phyloP scores from a whole-genome alignment of 1,140 invertebrate genomes.

The Drosophila seguyi region DNA sequence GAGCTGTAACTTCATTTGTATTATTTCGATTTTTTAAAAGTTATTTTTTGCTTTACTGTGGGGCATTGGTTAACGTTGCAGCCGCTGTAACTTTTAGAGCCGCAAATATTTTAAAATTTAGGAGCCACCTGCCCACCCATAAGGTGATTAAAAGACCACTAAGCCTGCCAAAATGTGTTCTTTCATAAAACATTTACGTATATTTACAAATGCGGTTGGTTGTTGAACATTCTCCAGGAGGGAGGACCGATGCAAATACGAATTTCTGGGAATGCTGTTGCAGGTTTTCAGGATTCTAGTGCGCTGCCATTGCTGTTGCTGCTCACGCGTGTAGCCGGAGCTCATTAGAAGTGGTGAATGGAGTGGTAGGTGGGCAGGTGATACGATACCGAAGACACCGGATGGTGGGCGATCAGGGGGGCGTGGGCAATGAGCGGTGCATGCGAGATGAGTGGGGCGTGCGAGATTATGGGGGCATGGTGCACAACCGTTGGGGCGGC shows the following conservation, averaged over 20 bases:
- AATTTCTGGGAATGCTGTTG: conserved; percentile 6
- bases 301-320: conserved; percentile 5
- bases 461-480: conserved; percentile 72
- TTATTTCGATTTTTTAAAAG: not conserved
- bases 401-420: conserved; percentile 57
- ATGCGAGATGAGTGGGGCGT: conserved; percentile 72
- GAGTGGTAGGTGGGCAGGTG: conserved; percentile 76
- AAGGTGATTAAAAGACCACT: not conserved
- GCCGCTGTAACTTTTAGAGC: not conserved
- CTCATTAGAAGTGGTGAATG: conserved; percentile 64
- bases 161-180: not conserved
- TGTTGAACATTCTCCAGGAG: not conserved
- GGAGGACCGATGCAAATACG: not conserved
- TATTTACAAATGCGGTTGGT: conserved; percentile 42
- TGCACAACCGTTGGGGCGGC: conserved; percentile 71
- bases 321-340: not conserved
- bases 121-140: too few species aligned
- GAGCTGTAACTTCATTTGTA: too few species aligned
- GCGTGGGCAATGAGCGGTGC: conserved; percentile 66
- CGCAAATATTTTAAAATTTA: not conserved
- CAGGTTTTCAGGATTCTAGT: not conserved
- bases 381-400: conserved; percentile 65
- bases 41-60: not conserved
- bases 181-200: not conserved
- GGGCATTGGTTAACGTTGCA: not conserved